Conservation (phyloP, 2,888 invertebrate species). For the Drosophila macrothrix region DNA sequence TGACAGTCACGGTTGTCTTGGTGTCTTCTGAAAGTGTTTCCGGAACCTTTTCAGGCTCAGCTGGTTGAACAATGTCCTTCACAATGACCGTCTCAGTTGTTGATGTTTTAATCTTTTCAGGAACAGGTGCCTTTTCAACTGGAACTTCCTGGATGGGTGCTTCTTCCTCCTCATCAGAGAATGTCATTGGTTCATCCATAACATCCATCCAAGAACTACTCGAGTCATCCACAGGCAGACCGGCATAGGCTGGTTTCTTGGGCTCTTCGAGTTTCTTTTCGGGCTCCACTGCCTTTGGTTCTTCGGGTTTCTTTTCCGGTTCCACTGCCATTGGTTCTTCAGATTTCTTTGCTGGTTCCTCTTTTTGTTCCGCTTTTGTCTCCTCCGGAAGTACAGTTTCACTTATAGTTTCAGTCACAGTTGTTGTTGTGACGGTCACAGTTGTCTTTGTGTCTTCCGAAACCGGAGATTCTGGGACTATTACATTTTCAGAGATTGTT, state of each 20-base stretch:
- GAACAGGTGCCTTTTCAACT: background rate
- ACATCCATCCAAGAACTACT: conserved; percentile 78
- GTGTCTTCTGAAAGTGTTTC: conserved; percentile 15
- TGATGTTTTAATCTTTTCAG: conserved; percentile 1
- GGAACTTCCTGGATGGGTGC: background rate
- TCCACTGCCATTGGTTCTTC: conserved; percentile 40
- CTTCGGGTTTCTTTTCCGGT: conserved; percentile 3
- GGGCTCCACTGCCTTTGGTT: too few species aligned
- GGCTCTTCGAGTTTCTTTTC: conserved; percentile 33
- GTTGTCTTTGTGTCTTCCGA: conserved; percentile 11
- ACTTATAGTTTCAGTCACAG: conserved; percentile 7
- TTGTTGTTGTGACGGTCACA: conserved; percentile 28
- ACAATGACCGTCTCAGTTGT: background rate
- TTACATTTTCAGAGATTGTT: background rate
- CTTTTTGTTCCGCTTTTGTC: background rate
- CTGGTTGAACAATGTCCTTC: background rate
- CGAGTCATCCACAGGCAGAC: conserved; percentile 70
- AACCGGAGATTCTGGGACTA: background rate
- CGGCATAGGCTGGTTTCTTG: conserved; percentile 74
- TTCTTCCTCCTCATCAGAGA: conserved; percentile 83
- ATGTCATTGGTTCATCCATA: conserved; percentile 83
- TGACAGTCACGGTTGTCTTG: conserved; percentile 32
- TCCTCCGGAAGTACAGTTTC: conserved; percentile 4
- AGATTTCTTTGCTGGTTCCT: conserved; percentile 13
- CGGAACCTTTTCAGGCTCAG: conserved; percentile 39